Base-by-base conservation (phyloP, 1,140 invertebrate species). In the Laupala kohalensis region DNA sequence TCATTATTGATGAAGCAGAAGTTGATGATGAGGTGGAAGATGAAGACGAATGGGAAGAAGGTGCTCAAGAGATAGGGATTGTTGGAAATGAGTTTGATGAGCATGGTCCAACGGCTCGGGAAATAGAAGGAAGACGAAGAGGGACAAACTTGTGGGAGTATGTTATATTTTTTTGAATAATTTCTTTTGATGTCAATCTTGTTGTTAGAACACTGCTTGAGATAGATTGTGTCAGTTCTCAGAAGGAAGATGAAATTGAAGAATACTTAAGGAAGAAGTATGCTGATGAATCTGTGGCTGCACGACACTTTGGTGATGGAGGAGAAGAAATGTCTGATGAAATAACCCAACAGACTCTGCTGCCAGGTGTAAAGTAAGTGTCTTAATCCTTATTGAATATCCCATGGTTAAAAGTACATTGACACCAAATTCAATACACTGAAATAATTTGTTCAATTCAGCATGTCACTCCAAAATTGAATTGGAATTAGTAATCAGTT, bases 301-400 rank as follows among this genome's bases (percentile, higher is more conserved):
- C 89, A 37, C 85, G 91, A 69, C 90, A 94, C 75, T 97, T 95
- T 84, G 94, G 94, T 13, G 94, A 96, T 80, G 94, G 93, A 67
- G 93, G 92, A 0, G 93, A 96, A 79, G 94, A 98, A 79, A 94
- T 97, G 89, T 94, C 94, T 0, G 95, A 99, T 84, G 95, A 98
- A 83, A 99, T 99, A 73, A 97, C 95, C 0, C 96, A 99, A 78
- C 96, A 98, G 80, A 97, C 95, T 4, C 84, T 98, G 6, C 79
- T 99, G 24, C 97, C 97, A 5, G 94, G 94, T 72, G 96, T 98
- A 24, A 98, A 98, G 88, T 92, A 84, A 83, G 86, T 81, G 69
- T 25, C 27, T 65, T 70, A 67, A 12, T 53, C 12, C 12, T 12
- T 62, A 70, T 12, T 12, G 64, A 65, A 23, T n/a, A n/a, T n/a